A percentile compares a stretch with the other conserved stretches of the same genome.
Conservation (phyloP, 2,888 invertebrate genomes). For the Eucera pruinosa region DNA sequence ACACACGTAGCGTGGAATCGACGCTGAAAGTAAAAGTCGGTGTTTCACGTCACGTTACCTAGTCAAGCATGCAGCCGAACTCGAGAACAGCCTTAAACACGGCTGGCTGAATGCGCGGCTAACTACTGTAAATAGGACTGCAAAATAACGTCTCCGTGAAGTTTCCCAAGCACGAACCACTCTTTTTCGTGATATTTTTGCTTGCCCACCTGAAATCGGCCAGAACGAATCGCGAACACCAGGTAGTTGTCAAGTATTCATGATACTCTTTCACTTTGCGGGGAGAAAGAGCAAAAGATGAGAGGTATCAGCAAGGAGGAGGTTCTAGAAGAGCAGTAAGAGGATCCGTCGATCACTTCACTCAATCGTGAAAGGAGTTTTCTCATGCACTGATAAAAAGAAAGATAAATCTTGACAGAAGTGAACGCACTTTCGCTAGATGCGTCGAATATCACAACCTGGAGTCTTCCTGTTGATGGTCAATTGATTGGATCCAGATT, state of each 20-base stretch:
- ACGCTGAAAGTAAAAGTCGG: conserved; percentile 78
- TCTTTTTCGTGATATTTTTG: conserved; percentile 30
- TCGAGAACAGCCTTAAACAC: conserved; percentile 43
- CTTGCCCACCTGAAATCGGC: background rate
- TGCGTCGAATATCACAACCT: background rate
- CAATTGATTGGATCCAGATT: background rate
- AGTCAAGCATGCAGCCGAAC: conserved; percentile 65
- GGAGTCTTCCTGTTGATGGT: background rate
- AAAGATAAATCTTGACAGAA: conserved; percentile 1
- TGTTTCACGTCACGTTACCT: conserved; percentile 71
- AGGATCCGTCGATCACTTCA: conserved; percentile 10
- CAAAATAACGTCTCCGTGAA: conserved; percentile 40
- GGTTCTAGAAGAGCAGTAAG: background rate
- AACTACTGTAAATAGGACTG: conserved; percentile 44
- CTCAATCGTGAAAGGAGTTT: conserved; percentile 39
- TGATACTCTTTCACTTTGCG: background rate
- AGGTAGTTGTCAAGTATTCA: background rate
- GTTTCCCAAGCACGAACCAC: conserved; percentile 21
- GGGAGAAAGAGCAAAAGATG: background rate
- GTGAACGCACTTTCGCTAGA: conserved; percentile 26
- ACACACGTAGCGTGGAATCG: conserved; percentile 65
- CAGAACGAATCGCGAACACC: conserved; percentile 21
- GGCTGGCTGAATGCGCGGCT: conserved; percentile 31
- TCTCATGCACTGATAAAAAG: conserved; percentile 29
- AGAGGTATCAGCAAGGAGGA: conserved; percentile 15